Evolutionary conservation across 2,797 vertebrate genomes (phyloP).

Genomic region (Sebastes vulpes): DNA sequence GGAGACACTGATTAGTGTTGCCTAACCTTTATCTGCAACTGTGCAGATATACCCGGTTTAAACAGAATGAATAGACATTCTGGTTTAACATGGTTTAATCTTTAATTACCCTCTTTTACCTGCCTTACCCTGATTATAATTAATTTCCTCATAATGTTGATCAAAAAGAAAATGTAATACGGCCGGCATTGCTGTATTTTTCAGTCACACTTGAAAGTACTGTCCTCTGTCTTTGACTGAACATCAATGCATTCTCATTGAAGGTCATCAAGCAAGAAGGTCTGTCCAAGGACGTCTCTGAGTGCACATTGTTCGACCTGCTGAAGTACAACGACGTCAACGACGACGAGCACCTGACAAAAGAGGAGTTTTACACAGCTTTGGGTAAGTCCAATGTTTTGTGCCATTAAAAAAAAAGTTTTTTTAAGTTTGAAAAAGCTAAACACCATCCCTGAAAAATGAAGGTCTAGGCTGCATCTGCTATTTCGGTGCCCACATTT

Average conservation of each 20-base stretch:
- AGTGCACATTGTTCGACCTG: slow-evolving; percentile 94
- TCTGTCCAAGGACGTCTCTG: slow-evolving; percentile 87
- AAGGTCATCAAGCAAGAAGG: slow-evolving; percentile 95
- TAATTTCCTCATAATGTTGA: neutral
- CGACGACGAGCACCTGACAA: slow-evolving; percentile 89
- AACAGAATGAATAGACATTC: neutral
- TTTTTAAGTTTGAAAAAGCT: neutral
- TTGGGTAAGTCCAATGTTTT: slow-evolving; percentile 89
- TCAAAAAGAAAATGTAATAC: neutral
- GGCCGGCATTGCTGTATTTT: neutral
- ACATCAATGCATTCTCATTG: slow-evolving; percentile 18
- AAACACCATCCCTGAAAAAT: neutral
- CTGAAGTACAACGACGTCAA: slow-evolving; percentile 94
- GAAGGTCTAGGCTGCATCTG: neutral
- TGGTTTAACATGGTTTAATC: no score
- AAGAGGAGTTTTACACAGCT: slow-evolving; percentile 94
- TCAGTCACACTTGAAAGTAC: neutral
- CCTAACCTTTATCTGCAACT: neutral
- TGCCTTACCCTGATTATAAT: neutral
- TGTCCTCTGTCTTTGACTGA: neutral
- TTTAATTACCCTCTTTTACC: no score
- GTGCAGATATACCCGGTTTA: neutral
- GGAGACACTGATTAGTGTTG: neutral
- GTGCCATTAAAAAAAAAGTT: neutral
- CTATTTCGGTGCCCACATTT: neutral